A percentile compares a stretch with the other conserved stretches of the same genome.
Evolutionary conservation across 2,113 vertebrate genomes (phyloP).

Genomic region (Callaeas wilsoni): DNA sequence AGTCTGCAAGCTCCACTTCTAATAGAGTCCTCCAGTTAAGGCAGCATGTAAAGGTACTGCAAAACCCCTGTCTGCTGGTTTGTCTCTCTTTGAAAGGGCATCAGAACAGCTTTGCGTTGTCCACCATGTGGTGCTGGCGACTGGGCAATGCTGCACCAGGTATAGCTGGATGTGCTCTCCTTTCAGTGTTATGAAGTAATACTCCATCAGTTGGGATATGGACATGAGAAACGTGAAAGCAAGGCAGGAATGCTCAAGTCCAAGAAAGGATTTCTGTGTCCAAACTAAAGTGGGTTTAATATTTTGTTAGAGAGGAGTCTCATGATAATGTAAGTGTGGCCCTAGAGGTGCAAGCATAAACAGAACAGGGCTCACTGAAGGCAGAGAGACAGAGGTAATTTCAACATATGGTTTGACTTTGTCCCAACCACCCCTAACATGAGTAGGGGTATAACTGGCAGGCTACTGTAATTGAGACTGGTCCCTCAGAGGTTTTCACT

Average conservation of each 20-base stretch:
- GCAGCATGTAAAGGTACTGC: background rate
- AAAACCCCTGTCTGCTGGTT: background rate
- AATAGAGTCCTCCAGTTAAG: background rate
- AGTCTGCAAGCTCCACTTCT: background rate
- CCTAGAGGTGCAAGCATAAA: background rate
- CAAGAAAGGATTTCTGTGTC: background rate
- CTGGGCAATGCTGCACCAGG: accelerated
- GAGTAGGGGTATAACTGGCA: background rate
- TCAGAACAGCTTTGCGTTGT: background rate
- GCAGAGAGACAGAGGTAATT: background rate
- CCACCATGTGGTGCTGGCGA: accelerated
- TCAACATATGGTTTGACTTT: background rate
- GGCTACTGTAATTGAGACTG: background rate
- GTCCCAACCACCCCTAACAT: background rate
- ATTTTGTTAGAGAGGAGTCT: background rate
- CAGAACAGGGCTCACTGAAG: background rate
- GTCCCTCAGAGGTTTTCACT: background rate
- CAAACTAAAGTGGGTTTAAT: background rate
- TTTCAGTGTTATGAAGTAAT: background rate
- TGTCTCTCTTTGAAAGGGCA: background rate
- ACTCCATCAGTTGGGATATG: background rate
- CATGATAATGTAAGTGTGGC: background rate
- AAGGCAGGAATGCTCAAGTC: background rate
- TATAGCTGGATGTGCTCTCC: accelerated
- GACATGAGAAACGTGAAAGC: background rate